Base-by-base conservation (phyloP, 1,140 invertebrate genomes). In the Anastrepha ludens region DNA sequence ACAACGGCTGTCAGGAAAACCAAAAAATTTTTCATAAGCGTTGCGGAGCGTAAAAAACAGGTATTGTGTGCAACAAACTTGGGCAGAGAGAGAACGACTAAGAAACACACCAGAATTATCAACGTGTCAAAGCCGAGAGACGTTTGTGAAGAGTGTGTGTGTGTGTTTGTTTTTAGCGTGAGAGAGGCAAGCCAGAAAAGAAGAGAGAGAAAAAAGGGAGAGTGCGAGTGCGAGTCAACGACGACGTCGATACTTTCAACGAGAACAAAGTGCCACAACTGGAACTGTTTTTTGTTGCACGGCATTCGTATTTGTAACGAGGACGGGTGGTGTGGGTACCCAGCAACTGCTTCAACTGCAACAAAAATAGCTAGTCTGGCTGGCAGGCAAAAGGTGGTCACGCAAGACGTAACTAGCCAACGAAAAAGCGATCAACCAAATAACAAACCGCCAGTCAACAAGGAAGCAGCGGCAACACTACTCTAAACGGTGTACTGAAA, bases 371-470 rank as follows among this genome's bases (percentile, higher is more conserved):
- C 58, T 55, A 39, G 58, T 62, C 17, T 9, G 17, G 55, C 85
- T 44, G 59, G 85, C 85, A 60, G n/a, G 55, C 85, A 65, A 62
- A 47, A 62, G 85, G 85, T 86, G 59, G 85, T 60, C 58, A 86
- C 85, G 59, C 85, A 86, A 86, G 85, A 59, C 85, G 39, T 55
- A 86, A 20, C 85, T 17, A 62, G 41, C 59, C 7, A 86, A 86
- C 44, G 4, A 65, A 86, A 41, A 86, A 86, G 62, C 58, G 39
- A 44, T 2, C 5, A 39, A 44, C 15, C 17, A n/a, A 47, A 62
- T 59, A 86, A 86, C 55, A 86, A 86, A 44, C 58, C 29, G 50
- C 55, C 85, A 65, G 20, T 65, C 29, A 86, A 50, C 17, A 62
- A 60, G 59, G 50, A 85, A 85, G 81, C 50, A 85, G 59, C 81